Evolutionary conservation across 1,140 invertebrate species (phyloP), one percentile per base, ranked within the genome.

Genomic region (Andrena cerasifolii): DNA sequence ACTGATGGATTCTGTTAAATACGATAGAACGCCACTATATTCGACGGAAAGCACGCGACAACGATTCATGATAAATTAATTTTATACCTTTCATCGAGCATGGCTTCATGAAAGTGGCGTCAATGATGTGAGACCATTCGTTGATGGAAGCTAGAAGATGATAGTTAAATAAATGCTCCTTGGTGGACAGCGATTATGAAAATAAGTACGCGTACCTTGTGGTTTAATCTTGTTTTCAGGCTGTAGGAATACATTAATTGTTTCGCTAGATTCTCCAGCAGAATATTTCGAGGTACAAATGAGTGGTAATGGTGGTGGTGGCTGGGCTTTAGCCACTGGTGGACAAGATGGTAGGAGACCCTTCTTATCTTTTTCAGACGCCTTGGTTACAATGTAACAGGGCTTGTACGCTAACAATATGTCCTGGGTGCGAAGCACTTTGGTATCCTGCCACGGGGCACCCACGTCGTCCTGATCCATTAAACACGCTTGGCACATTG

Each of bases 401-500:
- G 87, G 84, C 21, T 82, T 84, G 26, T 87, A 87, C 1, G 86
- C 75, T 6, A 88, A 18, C 6, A 88, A 49, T 78, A 88, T 87
- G 53, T 88, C 86, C 28, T 81, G 68, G 0, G 87, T 88, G 28
- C 72, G 65, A 21, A 79, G 61, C 14, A 79, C 73, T 40, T 78
- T 85, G 0, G 6, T 24, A 0, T 74, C 61, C 54, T 78, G 31
- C 10, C 24, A 8, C 12, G 72, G 18, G 10, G 12, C 2, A 24
- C 28, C 6, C 14, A 45, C 16, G 10, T 36, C 1, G n/a, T 70
- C 24, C n/a, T 78, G 24, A 7, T 16, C 33, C 0, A 21, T 31
- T 21, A 51, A 8, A 51, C 79, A 83, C 45, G 49, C 68, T 8
- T 76, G 45, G 12, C 84, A 87, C 16, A 61, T 53, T 1, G 83